These are phyloP conservation scores for Pegoplata infirma DNA, from an alignment of 2,888 invertebrate species.

Conservation along the genomic window DNA sequence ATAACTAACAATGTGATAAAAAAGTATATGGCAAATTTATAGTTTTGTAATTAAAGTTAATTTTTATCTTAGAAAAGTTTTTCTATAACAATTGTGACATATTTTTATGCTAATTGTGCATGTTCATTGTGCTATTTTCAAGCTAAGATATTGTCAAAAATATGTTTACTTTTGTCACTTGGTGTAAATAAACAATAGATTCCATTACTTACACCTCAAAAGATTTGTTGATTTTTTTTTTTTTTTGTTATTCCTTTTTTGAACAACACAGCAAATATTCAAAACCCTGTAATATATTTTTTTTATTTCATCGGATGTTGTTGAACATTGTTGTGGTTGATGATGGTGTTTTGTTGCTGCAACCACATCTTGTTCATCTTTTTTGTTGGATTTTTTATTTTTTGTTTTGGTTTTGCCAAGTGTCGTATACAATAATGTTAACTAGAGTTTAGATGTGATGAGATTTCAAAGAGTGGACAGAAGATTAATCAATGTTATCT, in stretches of 20 bases:
- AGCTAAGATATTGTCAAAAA: too few relatives aligned
- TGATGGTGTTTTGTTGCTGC: slow-evolving; percentile 15
- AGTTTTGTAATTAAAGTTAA: too few relatives aligned
- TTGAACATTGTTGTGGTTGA: slow-evolving; percentile 36
- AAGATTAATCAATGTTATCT: slow-evolving; percentile 61
- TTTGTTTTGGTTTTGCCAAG: slow-evolving; percentile 23
- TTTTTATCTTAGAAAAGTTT: too few relatives aligned
- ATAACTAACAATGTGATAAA: too few relatives aligned
- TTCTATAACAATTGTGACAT: too few relatives aligned
- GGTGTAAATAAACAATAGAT: slow-evolving; percentile 6
- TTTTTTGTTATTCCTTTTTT: not conserved
- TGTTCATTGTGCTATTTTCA: too few relatives aligned
- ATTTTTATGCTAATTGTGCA: too few relatives aligned
- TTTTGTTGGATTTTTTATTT: not conserved
- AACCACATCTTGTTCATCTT: slow-evolving; percentile 7
- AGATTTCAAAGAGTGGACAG: slow-evolving; percentile 58
- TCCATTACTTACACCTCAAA: slow-evolving; percentile 37
- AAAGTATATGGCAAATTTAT: too few relatives aligned
- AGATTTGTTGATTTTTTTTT: slow-evolving; percentile 26
- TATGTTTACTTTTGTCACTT: too few relatives aligned
- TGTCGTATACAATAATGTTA: slow-evolving; percentile 58
- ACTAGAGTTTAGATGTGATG: slow-evolving; percentile 53
- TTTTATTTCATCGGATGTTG: slow-evolving; percentile 13
- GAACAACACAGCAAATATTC: slow-evolving; percentile 27
- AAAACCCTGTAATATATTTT: slow-evolving; percentile 16